Evolutionary conservation across 2,797 vertebrate species (phyloP), one percentile per base, ranked within the genome.

Genomic region (Alauda arvensis): DNA sequence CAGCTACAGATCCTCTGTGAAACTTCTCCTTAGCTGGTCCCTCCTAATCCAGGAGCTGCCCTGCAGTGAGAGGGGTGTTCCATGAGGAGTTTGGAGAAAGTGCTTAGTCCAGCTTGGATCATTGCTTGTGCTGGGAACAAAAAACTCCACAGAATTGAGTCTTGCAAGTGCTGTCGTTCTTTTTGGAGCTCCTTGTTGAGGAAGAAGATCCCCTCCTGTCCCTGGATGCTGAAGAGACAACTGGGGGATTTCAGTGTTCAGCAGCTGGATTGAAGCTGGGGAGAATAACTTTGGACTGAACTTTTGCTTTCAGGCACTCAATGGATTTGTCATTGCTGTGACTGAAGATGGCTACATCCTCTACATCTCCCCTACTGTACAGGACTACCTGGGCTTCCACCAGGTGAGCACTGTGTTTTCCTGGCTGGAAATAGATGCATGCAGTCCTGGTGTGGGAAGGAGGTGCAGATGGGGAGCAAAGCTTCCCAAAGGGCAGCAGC

Each of bases 381-480:
- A 98, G 96, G 97, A 98, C 94, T 98, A 98, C 91, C 81, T 98
- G 80, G 98, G 98, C 70, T 98, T 98, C 94, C 97, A 98, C 92
- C 98, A 98, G 97, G 98, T 98, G 92, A 81, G 93, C 83, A 26
- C 37, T 0, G 0, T 5, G 52, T 61, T 74, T 29, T 57, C 49
- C 43, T 77, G 45, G 12, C 67, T 74, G 9, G 56, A 43, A 70
- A n/a, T 25, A 39, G 66, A n/a, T 0, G 3, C 60, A 6, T 49
- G 25, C 52, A 34, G 37, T 14, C 26, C n/a, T 14, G 3, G 1
- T 46, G 39, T 61, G 39, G 79, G 34, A 39, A 83, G 39, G 42
- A 88, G 39, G 10, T 61, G 1, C 37, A 16, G 46, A 13, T 6
- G 20, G 20, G 20, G 21, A 66, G 23, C 26, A n/a, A 31, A 84